phyloP scores from a whole-genome alignment of 2,113 vertebrate species.

The Noturus placidus region DNA sequence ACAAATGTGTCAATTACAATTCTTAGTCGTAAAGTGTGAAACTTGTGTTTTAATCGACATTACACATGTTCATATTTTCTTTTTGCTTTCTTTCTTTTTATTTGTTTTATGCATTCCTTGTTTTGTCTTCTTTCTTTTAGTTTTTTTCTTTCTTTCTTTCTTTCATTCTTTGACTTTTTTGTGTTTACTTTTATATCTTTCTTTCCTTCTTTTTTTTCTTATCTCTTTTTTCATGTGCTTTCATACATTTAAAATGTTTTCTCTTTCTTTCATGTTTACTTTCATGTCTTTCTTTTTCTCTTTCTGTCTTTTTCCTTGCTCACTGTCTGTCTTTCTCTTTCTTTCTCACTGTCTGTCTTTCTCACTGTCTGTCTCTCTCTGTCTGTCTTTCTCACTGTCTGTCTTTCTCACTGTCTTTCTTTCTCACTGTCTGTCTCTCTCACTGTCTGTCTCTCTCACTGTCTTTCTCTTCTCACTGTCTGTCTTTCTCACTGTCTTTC shows the following conservation, averaged over 20 bases:
- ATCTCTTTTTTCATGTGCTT: no score
- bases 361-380: background rate
- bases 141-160: background rate
- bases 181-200: background rate
- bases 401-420: background rate
- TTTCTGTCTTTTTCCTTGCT: no score
- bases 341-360: no score
- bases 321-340: no score
- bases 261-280: background rate
- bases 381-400: background rate
- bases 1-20: no score
- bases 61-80: background rate
- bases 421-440: background rate
- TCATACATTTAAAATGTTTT: no score
- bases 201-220: background rate
- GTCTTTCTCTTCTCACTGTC: no score
- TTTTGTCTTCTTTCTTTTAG: background rate
- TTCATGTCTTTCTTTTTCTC: background rate
- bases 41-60: no score
- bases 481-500: no score
- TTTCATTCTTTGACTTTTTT: background rate
- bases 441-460: no score
- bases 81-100: background rate
- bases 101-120: background rate
- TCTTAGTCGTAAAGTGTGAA: no score